phyloP scores from a whole-genome alignment of 2,113 vertebrate species.

The Oncorhynchus clarkii region DNA sequence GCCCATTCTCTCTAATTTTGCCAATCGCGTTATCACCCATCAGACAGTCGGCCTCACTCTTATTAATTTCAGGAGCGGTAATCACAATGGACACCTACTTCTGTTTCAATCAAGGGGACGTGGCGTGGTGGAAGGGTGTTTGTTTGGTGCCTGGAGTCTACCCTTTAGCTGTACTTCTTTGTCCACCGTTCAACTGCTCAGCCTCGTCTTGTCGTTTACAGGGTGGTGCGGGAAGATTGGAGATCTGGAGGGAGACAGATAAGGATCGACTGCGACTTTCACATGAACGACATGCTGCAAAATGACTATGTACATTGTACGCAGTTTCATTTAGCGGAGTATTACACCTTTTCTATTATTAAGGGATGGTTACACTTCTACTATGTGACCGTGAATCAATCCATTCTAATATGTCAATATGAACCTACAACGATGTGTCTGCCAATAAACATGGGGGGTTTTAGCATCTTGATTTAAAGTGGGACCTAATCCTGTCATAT shows the following conservation, averaged over 20 bases:
- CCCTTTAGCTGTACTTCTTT: not conserved
- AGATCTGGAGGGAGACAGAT: not conserved
- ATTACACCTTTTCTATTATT: too few species aligned
- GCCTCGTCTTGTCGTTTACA: not conserved
- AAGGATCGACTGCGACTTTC: not conserved
- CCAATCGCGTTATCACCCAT: not conserved
- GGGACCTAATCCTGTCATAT: too few species aligned
- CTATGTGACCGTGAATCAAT: too few species aligned
- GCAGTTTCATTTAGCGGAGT: too few species aligned
- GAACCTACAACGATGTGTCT: too few species aligned
- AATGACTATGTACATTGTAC: too few species aligned
- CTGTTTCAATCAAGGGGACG: conserved; percentile 13
- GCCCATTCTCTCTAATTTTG: conserved; percentile 20
- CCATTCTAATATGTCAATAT: too few species aligned
- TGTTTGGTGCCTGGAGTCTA: conserved; percentile 3
- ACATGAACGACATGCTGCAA: too few species aligned
- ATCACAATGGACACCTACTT: conserved; percentile 15
- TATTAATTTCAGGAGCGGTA: conserved; percentile 11
- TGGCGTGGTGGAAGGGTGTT: conserved; percentile 2
- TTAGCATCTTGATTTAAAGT: too few species aligned
- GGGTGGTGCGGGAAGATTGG: not conserved
- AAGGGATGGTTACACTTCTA: too few species aligned
- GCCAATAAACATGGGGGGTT: too few species aligned
- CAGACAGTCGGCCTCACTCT: not conserved
- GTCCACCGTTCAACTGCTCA: not conserved